Base-by-base conservation (phyloP, 2,113 vertebrate genomes). In the Pseudonaja textilis region DNA sequence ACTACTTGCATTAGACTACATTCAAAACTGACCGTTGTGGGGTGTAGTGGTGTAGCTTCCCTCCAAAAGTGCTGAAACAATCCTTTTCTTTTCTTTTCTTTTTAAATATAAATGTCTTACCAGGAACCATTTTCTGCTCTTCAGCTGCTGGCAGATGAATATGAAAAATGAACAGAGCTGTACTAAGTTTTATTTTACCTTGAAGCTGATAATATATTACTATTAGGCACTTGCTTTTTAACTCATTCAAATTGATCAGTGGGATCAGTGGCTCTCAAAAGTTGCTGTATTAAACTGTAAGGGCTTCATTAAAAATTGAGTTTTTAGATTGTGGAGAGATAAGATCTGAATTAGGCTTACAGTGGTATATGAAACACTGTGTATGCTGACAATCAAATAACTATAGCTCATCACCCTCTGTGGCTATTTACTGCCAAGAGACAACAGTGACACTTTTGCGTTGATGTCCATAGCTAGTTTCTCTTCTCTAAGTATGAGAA, bases 101-200 rank as follows among this genome's bases (percentile, higher is more conserved):
- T 50, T 81, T 57, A 57, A 0, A 0, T 1, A 0, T 59, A 47
- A 0, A 0, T 1, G 74, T 88, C 55, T 47, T 54, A 64, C 26
- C 91, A 57, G 0, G 0, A 23, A 88, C 5, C 5, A 34, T 90
- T 47, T 42, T 61, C 34, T 81, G 88, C 54, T 50, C 45, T 92
- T 91, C 89, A 89, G 85, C 89, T 92, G 91, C 47, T 91, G 93
- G 91, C 92, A 81, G 91, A 55, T 12, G 7, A 69, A 8, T 50
- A 52, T 0, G 22, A 93, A 91, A 92, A 92, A 87, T 1, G 0
- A 89, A 90, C 55, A 85, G 87, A 94, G 61, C 50, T 93, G 1
- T 3, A 94, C 88, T 0, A 0, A 95, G 95, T 88, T 94, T 93
- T 93, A 57, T 42, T 61, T 94, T 93, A 93, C 55, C 87, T 90